phyloP scores from a whole-genome alignment of 2,113 vertebrate genomes.

The Paradoxurus hermaphroditus region DNA sequence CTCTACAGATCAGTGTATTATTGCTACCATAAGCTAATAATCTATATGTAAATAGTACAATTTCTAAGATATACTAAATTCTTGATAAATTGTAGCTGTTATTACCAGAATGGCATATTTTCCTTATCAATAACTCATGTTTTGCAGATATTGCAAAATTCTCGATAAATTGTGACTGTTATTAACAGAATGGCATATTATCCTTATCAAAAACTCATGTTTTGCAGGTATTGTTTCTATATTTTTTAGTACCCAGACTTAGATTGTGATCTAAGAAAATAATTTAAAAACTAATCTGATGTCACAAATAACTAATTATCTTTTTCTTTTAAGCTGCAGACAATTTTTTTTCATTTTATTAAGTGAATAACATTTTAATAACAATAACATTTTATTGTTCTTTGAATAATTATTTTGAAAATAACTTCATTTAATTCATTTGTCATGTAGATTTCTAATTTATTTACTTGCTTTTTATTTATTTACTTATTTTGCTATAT shows the following conservation, averaged over 20 bases:
- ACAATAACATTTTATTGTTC: too few species aligned
- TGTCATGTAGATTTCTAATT: not conserved
- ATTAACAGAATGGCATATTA: not conserved
- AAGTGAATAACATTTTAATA: too few species aligned
- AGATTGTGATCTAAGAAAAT: not conserved
- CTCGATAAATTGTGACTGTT: not conserved
- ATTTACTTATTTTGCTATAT: not conserved
- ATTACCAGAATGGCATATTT: not conserved
- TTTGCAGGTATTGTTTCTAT: not conserved
- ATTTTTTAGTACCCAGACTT: not conserved
- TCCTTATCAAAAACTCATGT: not conserved
- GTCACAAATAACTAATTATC: not conserved
- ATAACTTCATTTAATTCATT: not conserved
- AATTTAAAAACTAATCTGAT: slow-evolving; percentile 15
- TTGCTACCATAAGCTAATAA: not conserved
- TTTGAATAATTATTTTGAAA: slow-evolving; percentile 37
- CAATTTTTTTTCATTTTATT: not conserved
- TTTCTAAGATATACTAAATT: not conserved
- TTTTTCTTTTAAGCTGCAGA: not conserved
- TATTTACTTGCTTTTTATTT: not conserved
- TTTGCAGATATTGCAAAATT: slow-evolving; percentile 22
- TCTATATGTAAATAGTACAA: not conserved
- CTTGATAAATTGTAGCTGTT: not conserved
- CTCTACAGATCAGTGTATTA: not conserved
- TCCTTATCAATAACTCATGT: not conserved